These are phyloP conservation scores for Acomys russatus DNA, from an alignment of 2,797 vertebrate genomes.

Conservation along the genomic window DNA sequence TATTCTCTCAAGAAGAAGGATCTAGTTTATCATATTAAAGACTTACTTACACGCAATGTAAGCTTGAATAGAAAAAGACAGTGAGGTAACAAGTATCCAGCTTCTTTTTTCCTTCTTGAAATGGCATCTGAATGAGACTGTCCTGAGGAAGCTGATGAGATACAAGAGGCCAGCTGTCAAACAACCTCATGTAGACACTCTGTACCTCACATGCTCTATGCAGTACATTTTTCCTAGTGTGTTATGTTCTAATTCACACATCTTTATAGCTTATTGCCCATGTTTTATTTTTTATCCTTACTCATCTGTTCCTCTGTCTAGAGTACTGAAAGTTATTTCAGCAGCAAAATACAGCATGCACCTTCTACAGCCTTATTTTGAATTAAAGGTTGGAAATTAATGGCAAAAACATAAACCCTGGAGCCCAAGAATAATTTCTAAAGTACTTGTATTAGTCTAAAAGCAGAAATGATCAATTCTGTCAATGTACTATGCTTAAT, in stretches of 20 bases:
- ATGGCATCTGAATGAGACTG: background rate
- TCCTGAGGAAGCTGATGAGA: background rate
- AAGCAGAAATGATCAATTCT: background rate
- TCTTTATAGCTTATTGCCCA: background rate
- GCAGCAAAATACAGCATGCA: accelerated
- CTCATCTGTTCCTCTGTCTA: background rate
- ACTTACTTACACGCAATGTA: background rate
- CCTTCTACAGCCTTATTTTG: background rate
- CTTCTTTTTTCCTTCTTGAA: background rate
- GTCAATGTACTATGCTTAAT: background rate
- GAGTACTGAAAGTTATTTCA: no score
- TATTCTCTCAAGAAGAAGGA: background rate
- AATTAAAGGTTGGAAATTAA: background rate
- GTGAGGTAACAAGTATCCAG: background rate
- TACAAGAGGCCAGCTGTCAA: background rate
- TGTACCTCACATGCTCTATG: background rate
- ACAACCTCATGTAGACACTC: background rate
- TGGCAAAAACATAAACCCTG: background rate
- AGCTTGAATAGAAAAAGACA: background rate
- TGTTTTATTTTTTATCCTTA: background rate
- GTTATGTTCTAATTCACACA: no score
- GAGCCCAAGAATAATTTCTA: background rate
- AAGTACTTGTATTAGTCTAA: background rate
- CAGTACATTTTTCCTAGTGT: background rate
- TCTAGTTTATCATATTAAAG: background rate